phyloP scores from a whole-genome alignment of 2,797 vertebrate species.

The Cetoscarus ocellatus region DNA sequence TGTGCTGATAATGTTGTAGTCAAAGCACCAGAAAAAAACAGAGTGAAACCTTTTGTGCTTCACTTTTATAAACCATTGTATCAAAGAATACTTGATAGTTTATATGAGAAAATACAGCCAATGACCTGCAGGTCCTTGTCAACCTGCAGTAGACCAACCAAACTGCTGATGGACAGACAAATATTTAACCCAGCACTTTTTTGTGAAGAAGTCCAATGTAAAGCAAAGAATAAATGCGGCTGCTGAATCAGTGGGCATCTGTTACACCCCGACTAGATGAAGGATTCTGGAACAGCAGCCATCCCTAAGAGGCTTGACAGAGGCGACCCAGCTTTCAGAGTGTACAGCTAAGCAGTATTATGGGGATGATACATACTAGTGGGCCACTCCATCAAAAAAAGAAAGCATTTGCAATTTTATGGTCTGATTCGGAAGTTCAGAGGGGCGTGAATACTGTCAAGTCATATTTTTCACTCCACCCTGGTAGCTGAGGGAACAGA shows the following conservation, averaged over 20 bases:
- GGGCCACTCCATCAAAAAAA: neutral
- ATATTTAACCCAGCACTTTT: neutral
- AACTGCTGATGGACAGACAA: neutral
- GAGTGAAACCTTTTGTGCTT: too few species aligned
- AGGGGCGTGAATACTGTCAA: conserved; percentile 15
- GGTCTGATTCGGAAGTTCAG: conserved; percentile 18
- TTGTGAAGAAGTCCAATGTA: neutral
- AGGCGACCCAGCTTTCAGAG: conserved; percentile 1
- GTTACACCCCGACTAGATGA: conserved; percentile 8
- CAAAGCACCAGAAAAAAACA: too few species aligned
- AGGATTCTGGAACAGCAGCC: conserved; percentile 12
- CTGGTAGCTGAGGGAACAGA: conserved; percentile 3
- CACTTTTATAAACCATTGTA: too few species aligned
- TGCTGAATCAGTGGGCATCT: neutral
- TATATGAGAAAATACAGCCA: too few species aligned
- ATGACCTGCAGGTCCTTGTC: neutral
- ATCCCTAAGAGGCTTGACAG: conserved; percentile 1
- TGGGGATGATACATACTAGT: neutral
- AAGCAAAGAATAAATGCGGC: neutral
- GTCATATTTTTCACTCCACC: conserved; percentile 30
- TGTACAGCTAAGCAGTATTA: conserved; percentile 24
- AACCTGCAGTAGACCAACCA: conserved; percentile 6
- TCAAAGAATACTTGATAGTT: too few species aligned
- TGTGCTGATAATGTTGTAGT: too few species aligned
- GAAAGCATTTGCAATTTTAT: conserved; percentile 18